Base-by-base conservation (phyloP, 2,888 invertebrate species). In the Drosophila falleni region DNA sequence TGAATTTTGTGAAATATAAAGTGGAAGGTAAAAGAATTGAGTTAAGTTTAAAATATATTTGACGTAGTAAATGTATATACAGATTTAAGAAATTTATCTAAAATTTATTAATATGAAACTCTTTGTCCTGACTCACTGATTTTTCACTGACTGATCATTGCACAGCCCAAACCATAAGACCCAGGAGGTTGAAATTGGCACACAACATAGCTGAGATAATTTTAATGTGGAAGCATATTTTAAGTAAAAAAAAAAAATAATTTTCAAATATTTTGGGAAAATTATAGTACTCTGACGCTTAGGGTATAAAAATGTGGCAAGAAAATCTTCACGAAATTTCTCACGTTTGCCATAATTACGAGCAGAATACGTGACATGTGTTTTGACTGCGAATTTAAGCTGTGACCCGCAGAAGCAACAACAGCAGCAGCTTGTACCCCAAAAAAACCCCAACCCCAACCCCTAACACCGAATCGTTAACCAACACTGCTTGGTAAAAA, bases 271-370 rank as follows among this genome's bases (percentile, higher is more conserved):
- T 6, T 16, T 26, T 3, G 3, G 26, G 41, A 29, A 10, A 5
- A 15, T 9, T 0, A 1, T 3, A 3, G 5, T 39, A 11, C 6
- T n/a, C 49, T 10, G 8, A 23, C 5, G 29, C 67, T 78, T 35
- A 75, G 75, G 16, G 78, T 73, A 73, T 35, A 54, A 70, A 80
- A 81, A 75, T 84, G 71, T 87, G 89, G 73, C 79, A 73, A 76
- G 88, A 88, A 90, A 83, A 88, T 88, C 89, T 90, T 89, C 81
- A 81, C 87, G 71, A 90, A 89, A 89, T 84, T 90, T 88, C 90
- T 86, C 89, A 89, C 89, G 89, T 89, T 87, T 81, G 82, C 90
- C 84, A 90, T 90, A 89, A 89, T 89, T 89, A 89, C 89, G 89
- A 88, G 84, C 63, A 67, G 86, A 89, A 66, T 88, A 90, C 89